Conservation (phyloP, 2,888 invertebrate species). For the Trachelus tabidus region DNA sequence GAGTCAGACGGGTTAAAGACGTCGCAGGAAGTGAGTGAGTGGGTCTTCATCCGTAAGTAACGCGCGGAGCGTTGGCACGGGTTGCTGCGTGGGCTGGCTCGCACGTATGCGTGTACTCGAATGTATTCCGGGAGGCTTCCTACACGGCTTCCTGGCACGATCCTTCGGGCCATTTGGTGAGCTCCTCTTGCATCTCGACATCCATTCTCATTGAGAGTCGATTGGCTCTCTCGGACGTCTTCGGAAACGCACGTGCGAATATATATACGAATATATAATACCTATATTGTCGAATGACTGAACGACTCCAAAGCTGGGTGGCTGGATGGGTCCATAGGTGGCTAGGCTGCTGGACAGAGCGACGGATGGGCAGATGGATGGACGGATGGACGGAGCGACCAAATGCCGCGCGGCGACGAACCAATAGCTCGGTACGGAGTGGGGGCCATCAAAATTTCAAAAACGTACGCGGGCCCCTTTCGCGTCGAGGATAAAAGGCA, state of each 20-base stretch:
- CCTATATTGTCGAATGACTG: constrained; percentile 16
- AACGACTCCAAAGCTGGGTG: constrained; percentile 35
- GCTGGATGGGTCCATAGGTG: too few relatives aligned
- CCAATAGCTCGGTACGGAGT: constrained; percentile 47
- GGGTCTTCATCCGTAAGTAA: not conserved
- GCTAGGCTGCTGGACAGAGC: too few relatives aligned
- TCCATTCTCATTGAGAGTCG: not conserved
- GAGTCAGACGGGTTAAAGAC: too few relatives aligned
- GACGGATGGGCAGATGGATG: not conserved
- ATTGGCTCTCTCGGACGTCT: too few relatives aligned
- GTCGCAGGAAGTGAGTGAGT: too few relatives aligned
- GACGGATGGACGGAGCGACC: constrained; percentile 26
- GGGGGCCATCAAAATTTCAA: constrained; percentile 68
- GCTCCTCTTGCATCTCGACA: constrained; percentile 24
- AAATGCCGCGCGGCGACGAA: constrained; percentile 38
- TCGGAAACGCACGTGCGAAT: not conserved
- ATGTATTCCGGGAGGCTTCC: too few relatives aligned
- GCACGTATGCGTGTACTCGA: not conserved
- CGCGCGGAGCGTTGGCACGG: constrained; percentile 14
- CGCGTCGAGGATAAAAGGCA: constrained; percentile 66
- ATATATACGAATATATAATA: too few relatives aligned
- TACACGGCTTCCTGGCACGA: too few relatives aligned
- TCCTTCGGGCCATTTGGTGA: too few relatives aligned
- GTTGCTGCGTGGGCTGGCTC: constrained; percentile 1
- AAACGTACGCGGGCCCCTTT: constrained; percentile 67